Evolutionary conservation across 2,888 invertebrate genomes (phyloP).

Genomic region (Troides aeacus): DNA sequence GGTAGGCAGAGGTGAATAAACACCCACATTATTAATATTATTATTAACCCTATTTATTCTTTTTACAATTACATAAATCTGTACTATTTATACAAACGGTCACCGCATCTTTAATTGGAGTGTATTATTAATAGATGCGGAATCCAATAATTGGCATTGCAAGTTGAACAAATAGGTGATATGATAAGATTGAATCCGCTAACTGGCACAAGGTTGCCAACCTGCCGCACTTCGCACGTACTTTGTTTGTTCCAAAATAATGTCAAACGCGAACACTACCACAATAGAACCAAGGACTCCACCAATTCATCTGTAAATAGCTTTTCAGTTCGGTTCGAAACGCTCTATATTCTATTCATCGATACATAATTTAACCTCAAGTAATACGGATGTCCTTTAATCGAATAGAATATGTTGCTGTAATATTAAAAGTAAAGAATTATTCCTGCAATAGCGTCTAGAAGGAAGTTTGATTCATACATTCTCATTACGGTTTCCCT

Average conservation of each 20-base stretch:
- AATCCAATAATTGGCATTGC: slow-evolving; percentile 17
- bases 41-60: too few relatives aligned
- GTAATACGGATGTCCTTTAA: not conserved
- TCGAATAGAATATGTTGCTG: not conserved
- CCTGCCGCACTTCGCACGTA: slow-evolving; percentile 44
- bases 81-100: not conserved
- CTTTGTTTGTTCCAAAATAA: slow-evolving; percentile 52
- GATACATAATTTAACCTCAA: not conserved
- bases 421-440: not conserved
- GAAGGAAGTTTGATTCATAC: too few relatives aligned
- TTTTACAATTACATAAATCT: too few relatives aligned
- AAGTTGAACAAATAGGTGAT: slow-evolving; percentile 17
- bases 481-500: too few relatives aligned
- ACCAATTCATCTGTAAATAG: slow-evolving; percentile 18
- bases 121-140: slow-evolving; percentile 15
- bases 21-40: too few relatives aligned
- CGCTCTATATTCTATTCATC: slow-evolving; percentile 1
- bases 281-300: slow-evolving; percentile 29
- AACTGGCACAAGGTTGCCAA: slow-evolving; percentile 60
- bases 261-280: slow-evolving; percentile 56
- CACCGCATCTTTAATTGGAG: not conserved
- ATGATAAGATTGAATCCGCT: slow-evolving; percentile 56
- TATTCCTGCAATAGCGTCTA: too few relatives aligned
- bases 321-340: slow-evolving; percentile 15
- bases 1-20: too few relatives aligned